Evolutionary conservation across 2,888 invertebrate species (phyloP).

Genomic region (Stenichneumon culpator): DNA sequence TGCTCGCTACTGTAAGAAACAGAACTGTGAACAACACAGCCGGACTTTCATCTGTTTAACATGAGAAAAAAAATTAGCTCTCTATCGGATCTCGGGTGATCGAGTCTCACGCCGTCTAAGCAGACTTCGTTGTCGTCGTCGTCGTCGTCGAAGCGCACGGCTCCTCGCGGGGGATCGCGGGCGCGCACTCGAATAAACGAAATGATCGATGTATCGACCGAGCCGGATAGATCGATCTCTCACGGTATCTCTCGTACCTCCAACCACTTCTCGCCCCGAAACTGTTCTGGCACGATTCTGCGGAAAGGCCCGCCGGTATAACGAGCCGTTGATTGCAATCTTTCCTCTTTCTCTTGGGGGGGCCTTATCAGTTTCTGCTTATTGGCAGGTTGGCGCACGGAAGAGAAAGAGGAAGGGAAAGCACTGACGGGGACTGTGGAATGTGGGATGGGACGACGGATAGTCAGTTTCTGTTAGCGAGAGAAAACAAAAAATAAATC

Average conservation of each 20-base stretch:
- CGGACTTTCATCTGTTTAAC: conserved; percentile 79
- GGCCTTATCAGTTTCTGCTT: neutral
- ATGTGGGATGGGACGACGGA: neutral
- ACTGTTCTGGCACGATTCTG: conserved; percentile 46
- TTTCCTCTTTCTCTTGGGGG: conserved; percentile 26
- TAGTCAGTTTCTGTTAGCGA: neutral
- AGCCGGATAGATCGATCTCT: conserved; percentile 38
- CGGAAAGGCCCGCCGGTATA: conserved; percentile 33
- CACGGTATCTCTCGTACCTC: conserved; percentile 16
- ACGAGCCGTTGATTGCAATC: conserved; percentile 59
- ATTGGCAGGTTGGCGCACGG: neutral
- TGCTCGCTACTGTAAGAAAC: neutral
- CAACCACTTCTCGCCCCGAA: conserved; percentile 41
- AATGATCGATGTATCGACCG: conserved; percentile 60
- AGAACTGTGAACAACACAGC: conserved; percentile 5
- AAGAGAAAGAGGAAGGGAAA: neutral
- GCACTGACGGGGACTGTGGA: neutral
- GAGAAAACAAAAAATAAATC: neutral
- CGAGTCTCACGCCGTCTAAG: conserved; percentile 64
- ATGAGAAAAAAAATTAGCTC: conserved; percentile 71
- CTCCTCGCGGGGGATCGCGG: conserved; percentile 20
- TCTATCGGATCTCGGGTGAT: conserved; percentile 52
- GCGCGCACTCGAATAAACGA: conserved; percentile 44
- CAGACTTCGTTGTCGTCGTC: conserved; percentile 26
- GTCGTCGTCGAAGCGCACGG: conserved; percentile 17